Evolutionary conservation across 2,888 invertebrate genomes (phyloP).

Genomic region (Thera britannica): DNA sequence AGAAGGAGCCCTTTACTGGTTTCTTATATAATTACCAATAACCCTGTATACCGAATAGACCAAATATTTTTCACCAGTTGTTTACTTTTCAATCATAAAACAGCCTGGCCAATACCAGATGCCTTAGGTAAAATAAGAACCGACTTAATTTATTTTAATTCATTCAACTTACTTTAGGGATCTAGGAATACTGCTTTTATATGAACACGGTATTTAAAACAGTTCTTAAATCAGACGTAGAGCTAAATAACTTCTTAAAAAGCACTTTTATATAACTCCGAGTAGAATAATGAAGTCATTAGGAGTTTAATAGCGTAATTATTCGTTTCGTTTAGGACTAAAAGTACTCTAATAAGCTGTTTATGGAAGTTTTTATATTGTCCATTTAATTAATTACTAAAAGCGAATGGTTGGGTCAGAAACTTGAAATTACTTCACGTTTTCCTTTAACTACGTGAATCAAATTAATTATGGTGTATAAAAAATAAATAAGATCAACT

Average conservation of each 20-base stretch:
- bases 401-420: slow-evolving; percentile 1
- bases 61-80: too few species aligned
- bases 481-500: too few species aligned
- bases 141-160: too few species aligned
- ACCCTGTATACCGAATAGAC: too few species aligned
- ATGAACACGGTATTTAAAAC: too few species aligned
- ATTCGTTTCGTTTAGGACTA: slow-evolving; percentile 4
- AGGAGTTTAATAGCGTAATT: slow-evolving; percentile 17
- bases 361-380: slow-evolving; percentile 16
- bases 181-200: too few species aligned
- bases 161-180: too few species aligned
- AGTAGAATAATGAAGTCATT: slow-evolving; percentile 19
- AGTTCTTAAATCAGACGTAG: not conserved
- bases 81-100: too few species aligned
- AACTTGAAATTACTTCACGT: not conserved
- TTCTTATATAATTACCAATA: too few species aligned
- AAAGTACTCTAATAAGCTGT: slow-evolving; percentile 16
- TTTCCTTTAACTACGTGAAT: not conserved
- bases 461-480: not conserved
- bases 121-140: too few species aligned
- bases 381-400: slow-evolving; percentile 10
- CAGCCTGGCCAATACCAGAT: too few species aligned
- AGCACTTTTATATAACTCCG: slow-evolving; percentile 13
- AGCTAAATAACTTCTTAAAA: slow-evolving; percentile 7
- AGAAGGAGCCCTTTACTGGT: too few species aligned